Evolutionary conservation across 1,140 invertebrate genomes (phyloP).

Genomic region (Hylaeus volcanicus): DNA sequence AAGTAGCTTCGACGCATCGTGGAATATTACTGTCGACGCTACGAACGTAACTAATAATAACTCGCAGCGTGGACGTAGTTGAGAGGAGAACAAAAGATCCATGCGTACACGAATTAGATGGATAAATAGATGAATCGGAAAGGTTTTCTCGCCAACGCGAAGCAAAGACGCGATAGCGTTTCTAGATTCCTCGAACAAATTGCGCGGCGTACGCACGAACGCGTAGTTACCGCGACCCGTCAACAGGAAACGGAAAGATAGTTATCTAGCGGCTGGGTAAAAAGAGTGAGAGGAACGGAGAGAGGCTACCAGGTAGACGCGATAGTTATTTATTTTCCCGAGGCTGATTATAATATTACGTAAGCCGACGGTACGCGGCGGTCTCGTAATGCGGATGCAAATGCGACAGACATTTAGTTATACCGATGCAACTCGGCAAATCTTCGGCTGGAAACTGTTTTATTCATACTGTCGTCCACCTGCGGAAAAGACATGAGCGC

Average conservation of each 20-base stretch:
- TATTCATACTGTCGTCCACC: conserved; percentile 66
- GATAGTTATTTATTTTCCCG: conserved; percentile 72
- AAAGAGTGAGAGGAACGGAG: conserved; percentile 36
- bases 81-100: too few species aligned
- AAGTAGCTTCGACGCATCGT: too few species aligned
- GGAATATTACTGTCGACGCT: too few species aligned
- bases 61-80: too few species aligned
- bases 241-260: conserved; percentile 75
- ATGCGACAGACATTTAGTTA: conserved; percentile 63
- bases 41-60: too few species aligned
- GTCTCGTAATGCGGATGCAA: conserved; percentile 71
- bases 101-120: too few species aligned
- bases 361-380: conserved; percentile 60
- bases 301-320: conserved; percentile 52
- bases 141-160: too few species aligned
- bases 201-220: conserved; percentile 17
- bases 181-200: too few species aligned
- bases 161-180: too few species aligned
- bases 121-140: too few species aligned
- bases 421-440: conserved; percentile 64
- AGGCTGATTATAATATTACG: conserved; percentile 74
- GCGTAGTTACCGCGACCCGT: conserved; percentile 65
- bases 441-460: conserved; percentile 63
- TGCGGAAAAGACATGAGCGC: conserved; percentile 15
- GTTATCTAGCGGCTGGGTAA: conserved; percentile 65